A percentile compares a stretch with the other conserved stretches of the same genome.
Evolutionary conservation across 2,888 invertebrate species (phyloP).

Genomic region (Pseudococcus longispinus): DNA sequence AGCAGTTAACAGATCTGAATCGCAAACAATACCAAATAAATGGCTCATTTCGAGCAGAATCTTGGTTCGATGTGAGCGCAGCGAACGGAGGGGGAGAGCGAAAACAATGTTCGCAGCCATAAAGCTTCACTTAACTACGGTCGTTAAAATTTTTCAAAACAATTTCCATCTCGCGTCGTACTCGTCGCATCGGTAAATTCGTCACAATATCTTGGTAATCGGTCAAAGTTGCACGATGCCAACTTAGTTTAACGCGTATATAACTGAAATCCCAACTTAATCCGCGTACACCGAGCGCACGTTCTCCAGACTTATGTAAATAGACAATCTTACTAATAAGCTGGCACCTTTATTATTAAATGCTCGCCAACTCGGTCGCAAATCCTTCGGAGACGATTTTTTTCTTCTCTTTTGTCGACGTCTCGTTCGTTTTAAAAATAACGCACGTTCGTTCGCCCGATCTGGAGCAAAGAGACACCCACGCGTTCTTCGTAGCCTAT

Average conservation of each 20-base stretch:
- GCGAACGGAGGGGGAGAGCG: not conserved
- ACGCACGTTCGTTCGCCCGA: not conserved
- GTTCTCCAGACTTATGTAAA: not conserved
- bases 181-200: not conserved
- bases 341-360: slow-evolving; percentile 1
- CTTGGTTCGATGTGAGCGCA: not conserved
- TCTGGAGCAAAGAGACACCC: not conserved
- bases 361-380: slow-evolving; percentile 3
- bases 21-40: slow-evolving; percentile 48
- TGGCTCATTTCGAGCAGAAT: slow-evolving; percentile 34
- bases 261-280: not conserved
- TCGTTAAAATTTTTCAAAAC: slow-evolving; percentile 14
- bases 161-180: not conserved
- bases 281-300: not conserved
- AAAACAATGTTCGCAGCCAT: not conserved
- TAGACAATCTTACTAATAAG: slow-evolving; percentile 4
- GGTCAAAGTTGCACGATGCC: not conserved
- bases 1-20: slow-evolving; percentile 31
- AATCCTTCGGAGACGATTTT: not conserved
- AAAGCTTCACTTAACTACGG: slow-evolving; percentile 3
- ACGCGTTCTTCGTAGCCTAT: not conserved
- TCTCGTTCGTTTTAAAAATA: slow-evolving; percentile 5
- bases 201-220: not conserved
- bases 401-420: not conserved
- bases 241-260: not conserved